Base-by-base conservation (phyloP, 2,888 invertebrate species). In the Troides aeacus region DNA sequence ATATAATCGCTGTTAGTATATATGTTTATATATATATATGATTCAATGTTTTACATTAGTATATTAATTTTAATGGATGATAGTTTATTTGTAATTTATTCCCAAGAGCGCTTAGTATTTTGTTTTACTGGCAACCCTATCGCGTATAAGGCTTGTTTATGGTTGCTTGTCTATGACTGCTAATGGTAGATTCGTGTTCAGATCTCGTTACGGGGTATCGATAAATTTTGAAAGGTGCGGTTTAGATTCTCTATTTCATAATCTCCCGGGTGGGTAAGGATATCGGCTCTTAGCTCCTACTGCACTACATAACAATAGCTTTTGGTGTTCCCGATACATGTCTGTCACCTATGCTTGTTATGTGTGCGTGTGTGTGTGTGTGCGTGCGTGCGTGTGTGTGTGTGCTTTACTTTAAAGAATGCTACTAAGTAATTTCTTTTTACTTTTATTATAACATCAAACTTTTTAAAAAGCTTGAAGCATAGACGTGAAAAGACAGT, bases 101-200 rank as follows among this genome's bases (percentile, higher is more conserved):
- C 1, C 18, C 18, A 8, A 66, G 42, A 53, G 24, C 42, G 60
- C 21, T 42, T 23, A 57, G 39, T 42, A 46, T 24, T 62, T 67
- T 21, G n/a, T 2, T 5, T 21, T 46, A 17, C 50, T 70, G 70
- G 66, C 70, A 66, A 63, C 70, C 70, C 70, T 70, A 66, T 17
- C 21, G 21, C 65, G 65, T 59, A 66, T 66, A 70, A 77, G 76
- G 77, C 83, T 84, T 85, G 86, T 87, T 86, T 87, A 85, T 83
- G 84, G 82, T 83, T 75, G 80, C 77, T 81, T 82, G 82, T 84
- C 83, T 82, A 81, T 83, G 80, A 75, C 73, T 81, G 80, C 86
- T 92, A 92, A 92, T 92, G 90, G 90, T 81, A 77, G 82, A 87
- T 80, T 85, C 88, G 80, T 92, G 91, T 92, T 80, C 78, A 79